These are phyloP conservation scores for Dallia pectoralis DNA, from an alignment of 2,797 vertebrate genomes.

Conservation along the genomic window DNA sequence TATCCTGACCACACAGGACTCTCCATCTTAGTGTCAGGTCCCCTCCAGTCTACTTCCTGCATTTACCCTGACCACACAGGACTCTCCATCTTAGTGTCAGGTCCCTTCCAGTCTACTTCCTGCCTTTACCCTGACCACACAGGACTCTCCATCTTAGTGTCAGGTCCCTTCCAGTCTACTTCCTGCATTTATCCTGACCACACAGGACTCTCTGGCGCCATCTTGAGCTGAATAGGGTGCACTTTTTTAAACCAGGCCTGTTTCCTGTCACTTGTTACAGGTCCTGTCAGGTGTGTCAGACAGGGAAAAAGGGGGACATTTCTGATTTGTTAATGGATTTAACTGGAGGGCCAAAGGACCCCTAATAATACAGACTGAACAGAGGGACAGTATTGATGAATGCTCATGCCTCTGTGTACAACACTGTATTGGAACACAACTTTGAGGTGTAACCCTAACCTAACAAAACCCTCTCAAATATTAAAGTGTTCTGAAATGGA, in stretches of 20 bases:
- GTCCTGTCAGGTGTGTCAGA: too few relatives aligned
- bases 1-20: slow-evolving; percentile 19
- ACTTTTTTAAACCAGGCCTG: neutral
- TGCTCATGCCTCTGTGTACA: neutral
- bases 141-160: slow-evolving; percentile 19
- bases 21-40: too few relatives aligned
- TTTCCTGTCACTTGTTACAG: neutral
- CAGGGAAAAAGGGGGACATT: too few relatives aligned
- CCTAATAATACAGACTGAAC: neutral
- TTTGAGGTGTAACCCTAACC: neutral
- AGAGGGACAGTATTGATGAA: neutral
- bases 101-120: slow-evolving; percentile 5
- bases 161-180: neutral
- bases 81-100: too few relatives aligned
- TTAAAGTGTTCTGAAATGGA: neutral
- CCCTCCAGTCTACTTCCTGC: slow-evolving; percentile 6
- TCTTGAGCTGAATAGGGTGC: slow-evolving; percentile 27
- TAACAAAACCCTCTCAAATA: neutral
- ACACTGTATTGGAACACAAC: neutral
- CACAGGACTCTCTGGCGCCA: slow-evolving; percentile 17
- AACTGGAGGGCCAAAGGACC: neutral
- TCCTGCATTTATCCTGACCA: slow-evolving; percentile 19
- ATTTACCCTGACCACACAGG: slow-evolving; percentile 19
- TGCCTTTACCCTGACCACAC: slow-evolving; percentile 16
- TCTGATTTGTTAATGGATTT: too few relatives aligned